Evolutionary conservation across 1,140 invertebrate genomes (phyloP).

Genomic region (Heliconius hermathena): DNA sequence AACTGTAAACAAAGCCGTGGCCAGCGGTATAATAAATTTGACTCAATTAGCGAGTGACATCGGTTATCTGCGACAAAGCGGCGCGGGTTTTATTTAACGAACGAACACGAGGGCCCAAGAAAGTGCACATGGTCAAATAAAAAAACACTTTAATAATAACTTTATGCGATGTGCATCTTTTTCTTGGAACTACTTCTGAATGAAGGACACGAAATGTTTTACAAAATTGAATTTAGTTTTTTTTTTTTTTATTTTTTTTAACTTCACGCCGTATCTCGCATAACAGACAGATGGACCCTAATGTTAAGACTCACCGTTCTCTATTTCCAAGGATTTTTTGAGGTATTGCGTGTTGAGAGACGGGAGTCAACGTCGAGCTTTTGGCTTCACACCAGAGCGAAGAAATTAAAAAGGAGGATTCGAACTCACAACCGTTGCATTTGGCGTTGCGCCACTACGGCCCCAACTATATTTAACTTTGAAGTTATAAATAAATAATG

Average conservation of each 20-base stretch:
- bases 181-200: constrained; percentile 24
- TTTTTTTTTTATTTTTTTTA: neutral
- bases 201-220: neutral
- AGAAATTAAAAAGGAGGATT: no score
- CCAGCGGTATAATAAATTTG: constrained; percentile 61
- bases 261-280: no score
- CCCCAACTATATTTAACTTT: neutral
- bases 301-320: neutral
- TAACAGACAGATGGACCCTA: neutral
- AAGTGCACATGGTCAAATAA: constrained; percentile 24
- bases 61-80: constrained; percentile 62
- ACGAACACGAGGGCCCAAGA: constrained; percentile 37
- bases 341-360: no score
- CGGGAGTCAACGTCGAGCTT: no score
- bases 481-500: neutral
- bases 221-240: neutral
- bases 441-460: no score
- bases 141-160: constrained; percentile 30
- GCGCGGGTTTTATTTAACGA: constrained; percentile 40
- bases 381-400: no score
- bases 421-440: no score
- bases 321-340: no score
- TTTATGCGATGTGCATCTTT: constrained; percentile 28
- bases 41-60: constrained; percentile 65
- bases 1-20: constrained; percentile 32